Percentiles rank a stretch among this genome's conserved stretches.
Conservation (phyloP, 2,888 invertebrate genomes). For the Drosophila nr. medialis region DNA sequence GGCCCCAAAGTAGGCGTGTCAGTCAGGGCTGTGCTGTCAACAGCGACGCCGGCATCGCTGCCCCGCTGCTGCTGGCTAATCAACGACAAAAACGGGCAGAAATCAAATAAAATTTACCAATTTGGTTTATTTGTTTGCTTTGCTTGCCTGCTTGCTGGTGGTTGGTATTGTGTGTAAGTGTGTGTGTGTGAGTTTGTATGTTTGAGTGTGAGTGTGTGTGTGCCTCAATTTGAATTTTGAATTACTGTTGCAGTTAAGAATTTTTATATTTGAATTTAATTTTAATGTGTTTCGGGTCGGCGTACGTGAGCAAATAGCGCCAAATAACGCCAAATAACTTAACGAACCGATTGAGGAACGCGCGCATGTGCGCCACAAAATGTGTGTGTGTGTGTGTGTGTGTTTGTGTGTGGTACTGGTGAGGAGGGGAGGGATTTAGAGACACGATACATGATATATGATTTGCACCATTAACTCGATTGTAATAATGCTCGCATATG, state of each 20-base stretch:
- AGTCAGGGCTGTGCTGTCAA: conserved; percentile 21
- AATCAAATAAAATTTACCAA: conserved; percentile 76
- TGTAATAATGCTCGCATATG: conserved; percentile 18
- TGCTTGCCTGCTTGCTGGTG: conserved; percentile 28
- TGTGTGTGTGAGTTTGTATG: background rate
- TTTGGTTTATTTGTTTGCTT: conserved; percentile 60
- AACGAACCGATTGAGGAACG: conserved; percentile 45
- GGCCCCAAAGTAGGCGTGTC: conserved; percentile 55
- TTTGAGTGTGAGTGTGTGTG: conserved; percentile 7
- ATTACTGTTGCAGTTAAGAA: conserved; percentile 70
- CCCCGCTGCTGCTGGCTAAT: conserved; percentile 51
- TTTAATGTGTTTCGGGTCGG: conserved; percentile 58
- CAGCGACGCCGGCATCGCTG: conserved; percentile 25
- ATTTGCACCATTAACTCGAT: conserved; percentile 1
- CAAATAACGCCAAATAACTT: conserved; percentile 31
- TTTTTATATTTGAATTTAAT: conserved; percentile 68
- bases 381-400: background rate
- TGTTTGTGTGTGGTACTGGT: background rate
- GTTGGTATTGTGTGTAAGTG: background rate
- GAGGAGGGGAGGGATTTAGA: conserved; percentile 2
- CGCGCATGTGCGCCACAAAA: conserved; percentile 57
- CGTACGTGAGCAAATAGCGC: conserved; percentile 64
- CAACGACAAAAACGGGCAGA: conserved; percentile 70
- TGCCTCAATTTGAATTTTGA: conserved; percentile 64
- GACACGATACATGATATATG: conserved; percentile 16